phyloP scores from a whole-genome alignment of 1,140 invertebrate genomes.

The Octopus bimaculoides region DNA sequence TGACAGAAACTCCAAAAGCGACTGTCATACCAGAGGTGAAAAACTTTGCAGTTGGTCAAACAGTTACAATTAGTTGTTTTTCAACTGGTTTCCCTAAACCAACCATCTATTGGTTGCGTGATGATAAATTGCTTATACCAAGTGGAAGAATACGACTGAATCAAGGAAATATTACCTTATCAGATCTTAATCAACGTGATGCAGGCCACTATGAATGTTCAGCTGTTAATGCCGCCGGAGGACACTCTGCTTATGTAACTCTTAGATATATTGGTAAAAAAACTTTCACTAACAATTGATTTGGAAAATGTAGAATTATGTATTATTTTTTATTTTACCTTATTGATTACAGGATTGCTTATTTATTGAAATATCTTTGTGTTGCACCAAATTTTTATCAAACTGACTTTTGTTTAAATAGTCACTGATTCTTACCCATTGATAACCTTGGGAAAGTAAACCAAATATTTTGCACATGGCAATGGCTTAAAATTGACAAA shows the following conservation, averaged over 20 bases:
- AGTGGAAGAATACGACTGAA: slow-evolving; percentile 32
- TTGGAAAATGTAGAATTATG: no score
- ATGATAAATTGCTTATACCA: slow-evolving; percentile 33
- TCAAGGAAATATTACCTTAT: slow-evolving; percentile 35
- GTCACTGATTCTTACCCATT: no score
- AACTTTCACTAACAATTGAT: no score
- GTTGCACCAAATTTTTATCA: no score
- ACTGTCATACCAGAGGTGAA: slow-evolving; percentile 43
- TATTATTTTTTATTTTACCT: no score
- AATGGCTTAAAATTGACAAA: no score
- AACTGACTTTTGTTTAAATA: no score
- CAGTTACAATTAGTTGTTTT: slow-evolving; percentile 40
- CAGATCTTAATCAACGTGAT: slow-evolving; percentile 39
- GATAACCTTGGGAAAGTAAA: no score
- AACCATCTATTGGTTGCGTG: slow-evolving; percentile 40
- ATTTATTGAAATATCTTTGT: no score
- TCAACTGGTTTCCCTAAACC: slow-evolving; percentile 46
- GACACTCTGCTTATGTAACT: slow-evolving; percentile 31
- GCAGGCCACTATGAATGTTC: slow-evolving; percentile 51
- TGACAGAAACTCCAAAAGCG: slow-evolving; percentile 55
- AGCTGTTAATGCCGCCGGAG: slow-evolving; percentile 50
- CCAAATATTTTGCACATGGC: no score
- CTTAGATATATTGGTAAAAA: slow-evolving; percentile 48
- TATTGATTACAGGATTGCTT: no score
- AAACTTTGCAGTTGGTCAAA: slow-evolving; percentile 47